Conservation (phyloP, 92 coral and sea anemone genomes). For the Diadumene lineata region DNA sequence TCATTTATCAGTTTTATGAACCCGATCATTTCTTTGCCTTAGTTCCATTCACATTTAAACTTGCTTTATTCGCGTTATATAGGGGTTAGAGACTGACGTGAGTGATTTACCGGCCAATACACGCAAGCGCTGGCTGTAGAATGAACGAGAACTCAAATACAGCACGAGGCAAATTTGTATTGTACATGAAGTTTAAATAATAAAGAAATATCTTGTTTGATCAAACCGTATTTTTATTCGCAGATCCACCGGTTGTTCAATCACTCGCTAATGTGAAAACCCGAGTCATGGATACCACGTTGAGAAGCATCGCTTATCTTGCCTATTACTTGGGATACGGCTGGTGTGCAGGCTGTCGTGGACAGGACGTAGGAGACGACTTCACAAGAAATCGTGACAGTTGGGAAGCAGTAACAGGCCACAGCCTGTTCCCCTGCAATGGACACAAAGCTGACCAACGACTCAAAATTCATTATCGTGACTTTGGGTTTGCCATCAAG, state of each 20-base stretch:
- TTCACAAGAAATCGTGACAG: conserved; percentile 68
- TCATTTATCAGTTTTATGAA: too few species aligned
- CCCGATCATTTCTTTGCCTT: too few species aligned
- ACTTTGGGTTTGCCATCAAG: conserved; percentile 59
- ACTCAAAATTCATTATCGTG: conserved; percentile 55
- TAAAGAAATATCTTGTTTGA: too few species aligned
- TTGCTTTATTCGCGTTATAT: too few species aligned
- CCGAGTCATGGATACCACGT: conserved; percentile 63
- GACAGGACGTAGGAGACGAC: conserved; percentile 56
- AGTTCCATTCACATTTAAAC: too few species aligned
- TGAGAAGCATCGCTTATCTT: conserved; percentile 35
- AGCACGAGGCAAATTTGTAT: too few species aligned
- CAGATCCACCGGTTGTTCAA: conserved; percentile 46
- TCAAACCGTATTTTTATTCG: background rate
- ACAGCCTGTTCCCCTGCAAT: conserved; percentile 32
- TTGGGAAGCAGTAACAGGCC: conserved; percentile 59
- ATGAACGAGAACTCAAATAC: too few species aligned
- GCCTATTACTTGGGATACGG: conserved; percentile 73
- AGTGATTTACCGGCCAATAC: too few species aligned
- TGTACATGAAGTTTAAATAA: too few species aligned
- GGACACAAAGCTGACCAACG: conserved; percentile 64
- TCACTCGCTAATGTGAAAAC: conserved; percentile 65
- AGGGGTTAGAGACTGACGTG: too few species aligned
- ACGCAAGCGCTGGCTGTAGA: too few species aligned
- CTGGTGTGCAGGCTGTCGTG: conserved; percentile 72